phyloP scores from a whole-genome alignment of 2,888 invertebrate species.

The Encarsia formosa region DNA sequence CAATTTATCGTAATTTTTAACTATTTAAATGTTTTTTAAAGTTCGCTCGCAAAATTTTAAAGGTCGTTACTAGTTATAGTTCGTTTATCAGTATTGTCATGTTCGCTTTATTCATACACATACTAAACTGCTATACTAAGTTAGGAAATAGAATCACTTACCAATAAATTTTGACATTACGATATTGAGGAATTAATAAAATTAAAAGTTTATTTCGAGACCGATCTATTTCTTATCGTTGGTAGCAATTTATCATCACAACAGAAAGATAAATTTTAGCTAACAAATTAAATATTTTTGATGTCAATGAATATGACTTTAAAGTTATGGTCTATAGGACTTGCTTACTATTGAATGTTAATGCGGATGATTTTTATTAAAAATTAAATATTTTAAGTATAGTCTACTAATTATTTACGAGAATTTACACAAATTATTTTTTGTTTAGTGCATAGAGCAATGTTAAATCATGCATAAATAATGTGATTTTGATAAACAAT shows the following conservation, averaged over 20 bases:
- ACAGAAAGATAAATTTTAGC: too few species aligned
- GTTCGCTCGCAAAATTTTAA: slow-evolving; percentile 14
- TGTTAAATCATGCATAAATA: background rate
- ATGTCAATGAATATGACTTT: slow-evolving; percentile 3
- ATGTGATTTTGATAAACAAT: background rate
- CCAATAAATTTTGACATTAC: too few species aligned
- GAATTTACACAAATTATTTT: background rate
- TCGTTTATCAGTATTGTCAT: slow-evolving; percentile 8
- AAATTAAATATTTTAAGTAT: slow-evolving; percentile 10
- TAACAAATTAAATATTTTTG: too few species aligned
- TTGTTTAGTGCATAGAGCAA: background rate
- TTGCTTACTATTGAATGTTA: slow-evolving; percentile 16
- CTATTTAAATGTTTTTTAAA: slow-evolving; percentile 9
- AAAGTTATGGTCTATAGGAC: slow-evolving; percentile 22
- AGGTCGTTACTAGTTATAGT: slow-evolving; percentile 2
- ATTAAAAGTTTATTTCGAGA: too few species aligned
- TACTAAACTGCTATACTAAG: too few species aligned
- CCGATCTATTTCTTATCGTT: too few species aligned
- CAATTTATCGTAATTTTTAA: slow-evolving; percentile 2
- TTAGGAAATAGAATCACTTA: too few species aligned
- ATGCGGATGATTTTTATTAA: slow-evolving; percentile 16
- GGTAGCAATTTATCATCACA: too few species aligned
- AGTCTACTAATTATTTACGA: slow-evolving; percentile 12
- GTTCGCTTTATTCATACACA: slow-evolving; percentile 22
- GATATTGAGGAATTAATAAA: too few species aligned